Evolutionary conservation across 1,140 invertebrate species (phyloP).

Genomic region (Eciton burchellii): DNA sequence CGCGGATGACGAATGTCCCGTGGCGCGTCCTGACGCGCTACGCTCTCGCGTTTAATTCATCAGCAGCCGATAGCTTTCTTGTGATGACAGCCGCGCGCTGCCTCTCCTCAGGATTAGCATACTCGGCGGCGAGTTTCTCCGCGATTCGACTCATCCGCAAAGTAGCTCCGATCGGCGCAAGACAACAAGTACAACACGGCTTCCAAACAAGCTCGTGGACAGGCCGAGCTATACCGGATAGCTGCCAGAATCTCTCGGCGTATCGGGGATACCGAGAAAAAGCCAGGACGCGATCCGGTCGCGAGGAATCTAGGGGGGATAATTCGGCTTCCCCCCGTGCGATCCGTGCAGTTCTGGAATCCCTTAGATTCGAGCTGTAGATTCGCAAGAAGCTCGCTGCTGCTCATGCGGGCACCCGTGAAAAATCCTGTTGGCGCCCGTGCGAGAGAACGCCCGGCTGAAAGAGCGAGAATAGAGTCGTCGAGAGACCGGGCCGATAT

Average conservation of each 20-base stretch:
- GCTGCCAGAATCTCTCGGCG: neutral
- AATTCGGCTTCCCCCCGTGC: neutral
- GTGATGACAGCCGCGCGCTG: slow-evolving; percentile 27
- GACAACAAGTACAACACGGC: neutral
- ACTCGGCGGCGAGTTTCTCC: no score
- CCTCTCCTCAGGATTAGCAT: slow-evolving; percentile 18
- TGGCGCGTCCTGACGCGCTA: slow-evolving; percentile 28
- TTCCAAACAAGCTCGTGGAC: no score
- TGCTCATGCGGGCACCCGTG: neutral
- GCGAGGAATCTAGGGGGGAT: neutral
- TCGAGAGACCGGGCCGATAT: slow-evolving; percentile 47
- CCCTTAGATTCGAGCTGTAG: neutral
- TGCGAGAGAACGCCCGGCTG: slow-evolving; percentile 27
- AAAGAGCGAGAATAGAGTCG: slow-evolving; percentile 59
- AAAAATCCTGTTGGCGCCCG: slow-evolving; percentile 35
- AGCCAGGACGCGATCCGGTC: neutral
- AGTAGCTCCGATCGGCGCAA: neutral
- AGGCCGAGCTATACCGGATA: no score
- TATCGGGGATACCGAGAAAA: neutral
- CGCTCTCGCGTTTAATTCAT: slow-evolving; percentile 51
- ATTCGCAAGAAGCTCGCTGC: neutral
- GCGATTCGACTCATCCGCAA: neutral
- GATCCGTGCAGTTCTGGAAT: neutral
- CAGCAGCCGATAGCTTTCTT: slow-evolving; percentile 45
- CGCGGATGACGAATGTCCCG: slow-evolving; percentile 52